These are phyloP conservation scores for Tarsius wallacei DNA, from an alignment of 2,797 vertebrate genomes.

Conservation along the genomic window DNA sequence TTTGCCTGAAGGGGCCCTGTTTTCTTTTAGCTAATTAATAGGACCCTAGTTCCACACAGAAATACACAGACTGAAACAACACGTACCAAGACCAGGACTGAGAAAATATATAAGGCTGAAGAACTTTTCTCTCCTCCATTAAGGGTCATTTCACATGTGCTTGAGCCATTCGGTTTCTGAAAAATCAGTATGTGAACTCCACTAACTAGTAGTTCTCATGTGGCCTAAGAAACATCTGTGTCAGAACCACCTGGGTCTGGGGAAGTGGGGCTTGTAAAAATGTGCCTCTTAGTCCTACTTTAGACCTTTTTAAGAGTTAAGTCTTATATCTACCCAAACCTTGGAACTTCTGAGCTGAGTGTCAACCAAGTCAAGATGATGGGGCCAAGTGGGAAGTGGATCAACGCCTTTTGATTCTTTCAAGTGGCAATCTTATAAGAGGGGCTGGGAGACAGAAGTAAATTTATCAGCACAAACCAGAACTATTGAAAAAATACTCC, in stretches of 20 bases:
- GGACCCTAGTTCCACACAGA: not conserved
- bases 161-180: not conserved
- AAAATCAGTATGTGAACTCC: not conserved
- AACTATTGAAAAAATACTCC: not conserved
- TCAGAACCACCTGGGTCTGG: not conserved
- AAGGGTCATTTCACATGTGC: not conserved
- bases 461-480: not conserved
- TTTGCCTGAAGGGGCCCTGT: not conserved
- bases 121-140: not conserved
- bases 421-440: not conserved
- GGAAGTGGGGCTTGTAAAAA: not conserved
- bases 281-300: not conserved
- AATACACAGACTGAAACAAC: not conserved
- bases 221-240: not conserved
- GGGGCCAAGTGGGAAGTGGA: not conserved
- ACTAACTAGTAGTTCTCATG: not conserved
- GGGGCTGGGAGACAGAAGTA: not conserved
- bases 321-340: not conserved
- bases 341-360: not conserved
- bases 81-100: not conserved
- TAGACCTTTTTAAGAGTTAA: not conserved
- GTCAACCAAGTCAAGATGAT: not conserved
- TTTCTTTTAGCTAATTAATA: not conserved
- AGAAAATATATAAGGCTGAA: not conserved
- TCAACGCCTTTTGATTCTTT: not conserved